Evolutionary conservation across 2,888 invertebrate species (phyloP), one percentile per base, ranked within the genome.

Genomic region (Tenodera sinensis): DNA sequence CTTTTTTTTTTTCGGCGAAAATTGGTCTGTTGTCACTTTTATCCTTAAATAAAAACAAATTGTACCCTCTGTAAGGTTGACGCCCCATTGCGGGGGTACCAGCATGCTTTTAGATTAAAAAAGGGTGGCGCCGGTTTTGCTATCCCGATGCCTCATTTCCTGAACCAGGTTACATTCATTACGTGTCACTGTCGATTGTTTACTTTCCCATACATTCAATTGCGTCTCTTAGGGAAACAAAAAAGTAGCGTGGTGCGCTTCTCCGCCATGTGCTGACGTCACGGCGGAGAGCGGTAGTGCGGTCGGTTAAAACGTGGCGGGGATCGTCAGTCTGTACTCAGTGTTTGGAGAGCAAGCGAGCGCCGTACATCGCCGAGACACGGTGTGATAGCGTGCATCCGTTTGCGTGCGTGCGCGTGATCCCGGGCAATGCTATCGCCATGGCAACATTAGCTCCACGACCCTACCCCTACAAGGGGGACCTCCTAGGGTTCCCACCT

Each of bases 251-350:
- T 71, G 25, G 12, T 71, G 54, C 54, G 54, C 83, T 83, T 14
- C 82, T 34, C 87, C 87, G 87, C 87, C 87, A 87, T 87, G 81
- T 87, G 28, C 15, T 71, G 86, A 86, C 71, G 71, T 54, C 86
- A 86, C 42, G 30, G 25, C 84, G 84, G 84, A 28, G 81, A 28
- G 87, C 71, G 82, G 87, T 83, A 25, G 83, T 83, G 87, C 28
- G 87, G 87, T 87, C 82, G 83, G 83, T 87, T 87, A 83, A 87
- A 87, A 34, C 42, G 87, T 87, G 87, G 81, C 87, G 83, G 30
- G 81, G 83, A 20, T 83, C 83, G 86, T 14, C 27, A 8, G 25
- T 81, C 3, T 20, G 20, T 20, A 15, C 82, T 34, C 87, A 87
- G 83, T 83, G 83, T n/a, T 34, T 14, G 34, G 25, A 28, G 82